A percentile compares a stretch with the other conserved stretches of the same genome.
Evolutionary conservation across 2,888 invertebrate species (phyloP).

Genomic region (Drosophila formosana): DNA sequence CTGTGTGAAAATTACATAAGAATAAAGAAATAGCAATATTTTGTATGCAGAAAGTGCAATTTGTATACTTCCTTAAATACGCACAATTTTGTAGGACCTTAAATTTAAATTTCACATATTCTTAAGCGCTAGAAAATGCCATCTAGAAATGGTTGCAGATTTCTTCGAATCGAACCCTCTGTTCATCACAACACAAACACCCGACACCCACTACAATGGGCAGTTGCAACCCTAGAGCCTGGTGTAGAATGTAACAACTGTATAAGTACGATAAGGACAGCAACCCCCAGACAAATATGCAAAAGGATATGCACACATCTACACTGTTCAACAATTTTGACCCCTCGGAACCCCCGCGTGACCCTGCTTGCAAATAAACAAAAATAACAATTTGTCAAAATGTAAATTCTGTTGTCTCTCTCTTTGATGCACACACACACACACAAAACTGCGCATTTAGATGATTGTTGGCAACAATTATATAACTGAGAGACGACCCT

Average conservation of each 20-base stretch:
- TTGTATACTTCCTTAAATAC: too few relatives aligned
- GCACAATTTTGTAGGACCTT: too few relatives aligned
- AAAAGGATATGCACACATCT: slow-evolving; percentile 51
- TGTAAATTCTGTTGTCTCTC: slow-evolving; percentile 67
- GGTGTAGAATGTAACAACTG: slow-evolving; percentile 40
- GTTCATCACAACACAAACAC: neutral
- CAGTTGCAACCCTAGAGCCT: slow-evolving; percentile 47
- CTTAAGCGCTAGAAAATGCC: neutral
- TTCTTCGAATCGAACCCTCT: slow-evolving; percentile 3
- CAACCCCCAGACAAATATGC: slow-evolving; percentile 52
- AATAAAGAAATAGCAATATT: too few relatives aligned
- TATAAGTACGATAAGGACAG: slow-evolving; percentile 23
- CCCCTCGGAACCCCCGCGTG: slow-evolving; percentile 47
- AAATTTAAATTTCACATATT: neutral
- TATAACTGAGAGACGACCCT: slow-evolving; percentile 56
- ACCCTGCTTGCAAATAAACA: slow-evolving; percentile 53
- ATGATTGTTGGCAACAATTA: slow-evolving; percentile 70
- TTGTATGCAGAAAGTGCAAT: too few relatives aligned
- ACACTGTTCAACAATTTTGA: slow-evolving; percentile 41
- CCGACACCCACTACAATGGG: slow-evolving; percentile 47
- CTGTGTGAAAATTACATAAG: too few relatives aligned
- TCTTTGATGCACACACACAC: slow-evolving; percentile 21
- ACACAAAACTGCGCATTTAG: slow-evolving; percentile 65
- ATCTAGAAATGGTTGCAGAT: neutral
- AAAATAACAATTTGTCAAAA: slow-evolving; percentile 75